Conservation (phyloP, 2,797 vertebrate genomes). For the Falco columbarius region DNA sequence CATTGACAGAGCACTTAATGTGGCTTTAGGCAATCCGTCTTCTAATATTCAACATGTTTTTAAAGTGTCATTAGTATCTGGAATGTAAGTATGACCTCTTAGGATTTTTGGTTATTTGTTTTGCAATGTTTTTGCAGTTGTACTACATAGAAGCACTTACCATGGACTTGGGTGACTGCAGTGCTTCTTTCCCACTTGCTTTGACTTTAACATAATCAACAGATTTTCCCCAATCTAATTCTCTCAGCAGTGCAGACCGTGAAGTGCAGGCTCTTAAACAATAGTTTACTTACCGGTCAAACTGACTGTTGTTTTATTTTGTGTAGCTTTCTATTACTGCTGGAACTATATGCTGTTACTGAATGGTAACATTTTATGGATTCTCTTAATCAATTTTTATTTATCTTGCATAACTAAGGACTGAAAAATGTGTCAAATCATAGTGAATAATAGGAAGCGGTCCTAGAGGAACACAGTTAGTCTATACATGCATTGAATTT, state of each 20-base stretch:
- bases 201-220: not conserved
- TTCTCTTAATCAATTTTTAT: not conserved
- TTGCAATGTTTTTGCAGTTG: not conserved
- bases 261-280: not conserved
- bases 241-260: not conserved
- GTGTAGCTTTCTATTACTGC: not conserved
- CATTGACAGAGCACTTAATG: constrained; percentile 95
- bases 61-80: constrained; percentile 94
- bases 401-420: not conserved
- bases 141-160: not conserved
- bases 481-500: not conserved
- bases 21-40: constrained; percentile 93
- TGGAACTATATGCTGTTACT: not conserved
- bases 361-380: not conserved
- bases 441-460: not conserved
- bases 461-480: not conserved
- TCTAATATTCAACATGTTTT: constrained; percentile 91
- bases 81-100: constrained; percentile 87
- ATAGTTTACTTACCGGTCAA: not conserved
- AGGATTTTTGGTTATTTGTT: not conserved
- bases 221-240: not conserved
- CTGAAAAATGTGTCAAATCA: not conserved
- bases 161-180: not conserved
- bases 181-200: not conserved
- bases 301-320: not conserved